These are phyloP conservation scores for Vulpes lagopus DNA, from an alignment of 2,113 vertebrate genomes.

Conservation along the genomic window DNA sequence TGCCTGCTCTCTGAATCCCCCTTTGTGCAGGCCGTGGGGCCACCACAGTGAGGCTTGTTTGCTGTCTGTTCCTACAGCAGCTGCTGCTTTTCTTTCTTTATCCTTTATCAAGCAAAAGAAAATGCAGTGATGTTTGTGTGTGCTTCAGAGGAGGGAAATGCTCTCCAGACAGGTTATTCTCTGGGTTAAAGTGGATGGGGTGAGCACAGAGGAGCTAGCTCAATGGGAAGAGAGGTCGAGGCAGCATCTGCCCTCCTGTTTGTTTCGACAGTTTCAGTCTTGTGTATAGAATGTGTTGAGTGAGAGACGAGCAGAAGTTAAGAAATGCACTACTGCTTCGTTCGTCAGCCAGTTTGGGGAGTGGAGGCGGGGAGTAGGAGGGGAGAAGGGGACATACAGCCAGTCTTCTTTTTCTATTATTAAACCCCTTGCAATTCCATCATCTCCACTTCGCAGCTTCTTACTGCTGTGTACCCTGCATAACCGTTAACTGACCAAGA, in stretches of 20 bases:
- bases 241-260: conserved; percentile 79
- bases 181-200: conserved; percentile 65
- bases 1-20: conserved; percentile 64
- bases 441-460: background rate
- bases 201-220: conserved; percentile 62
- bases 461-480: conserved; percentile 2
- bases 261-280: conserved; percentile 72
- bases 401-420: conserved; percentile 65
- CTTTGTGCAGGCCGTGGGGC: conserved; percentile 64
- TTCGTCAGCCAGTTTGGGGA: conserved; percentile 41
- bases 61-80: conserved; percentile 46
- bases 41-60: conserved; percentile 56
- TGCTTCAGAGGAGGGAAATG: conserved; percentile 70
- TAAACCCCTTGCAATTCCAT: conserved; percentile 69
- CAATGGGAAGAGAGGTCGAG: conserved; percentile 76
- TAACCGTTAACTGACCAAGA: conserved; percentile 13
- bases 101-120: conserved; percentile 80
- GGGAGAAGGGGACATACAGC: conserved; percentile 3
- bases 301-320: conserved; percentile 58
- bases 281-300: conserved; percentile 41
- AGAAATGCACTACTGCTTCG: conserved; percentile 53
- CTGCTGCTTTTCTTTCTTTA: conserved; percentile 83
- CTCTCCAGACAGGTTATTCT: conserved; percentile 73
- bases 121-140: conserved; percentile 73
- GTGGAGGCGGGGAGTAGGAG: conserved; percentile 2